phyloP scores from a whole-genome alignment of 2,113 vertebrate species.

The Indicator indicator region DNA sequence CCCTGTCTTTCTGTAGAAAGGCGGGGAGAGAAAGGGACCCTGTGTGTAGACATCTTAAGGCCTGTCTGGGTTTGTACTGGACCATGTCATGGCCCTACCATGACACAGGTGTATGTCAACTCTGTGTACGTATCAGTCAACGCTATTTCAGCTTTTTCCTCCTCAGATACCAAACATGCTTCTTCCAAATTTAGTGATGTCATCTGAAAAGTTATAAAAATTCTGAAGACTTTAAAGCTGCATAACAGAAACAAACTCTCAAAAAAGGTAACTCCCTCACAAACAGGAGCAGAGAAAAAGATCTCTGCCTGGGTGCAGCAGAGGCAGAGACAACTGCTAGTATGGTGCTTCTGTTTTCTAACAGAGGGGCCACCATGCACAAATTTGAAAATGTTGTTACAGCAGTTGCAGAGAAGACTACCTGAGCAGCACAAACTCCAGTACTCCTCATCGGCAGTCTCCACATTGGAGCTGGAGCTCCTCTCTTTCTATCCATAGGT shows the following conservation, averaged over 20 bases:
- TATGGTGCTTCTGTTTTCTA: background rate
- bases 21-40: too few relatives aligned
- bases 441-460: background rate
- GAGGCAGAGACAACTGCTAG: background rate
- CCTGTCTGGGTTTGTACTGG: too few relatives aligned
- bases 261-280: background rate
- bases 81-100: too few relatives aligned
- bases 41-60: too few relatives aligned
- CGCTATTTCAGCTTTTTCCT: background rate
- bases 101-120: too few relatives aligned
- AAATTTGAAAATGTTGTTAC: background rate
- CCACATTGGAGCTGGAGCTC: background rate
- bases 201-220: background rate
- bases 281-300: background rate
- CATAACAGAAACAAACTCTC: background rate
- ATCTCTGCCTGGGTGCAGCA: background rate
- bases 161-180: background rate
- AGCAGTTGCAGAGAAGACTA: background rate
- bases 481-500: background rate
- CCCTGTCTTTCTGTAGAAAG: too few relatives aligned
- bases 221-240: background rate
- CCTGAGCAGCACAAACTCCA: fast-evolving
- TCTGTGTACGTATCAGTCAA: background rate
- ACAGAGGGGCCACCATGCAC: fast-evolving
- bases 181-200: background rate